These are phyloP conservation scores for Diarsia mendica DNA, from an alignment of 2,888 invertebrate species.

Conservation along the genomic window DNA sequence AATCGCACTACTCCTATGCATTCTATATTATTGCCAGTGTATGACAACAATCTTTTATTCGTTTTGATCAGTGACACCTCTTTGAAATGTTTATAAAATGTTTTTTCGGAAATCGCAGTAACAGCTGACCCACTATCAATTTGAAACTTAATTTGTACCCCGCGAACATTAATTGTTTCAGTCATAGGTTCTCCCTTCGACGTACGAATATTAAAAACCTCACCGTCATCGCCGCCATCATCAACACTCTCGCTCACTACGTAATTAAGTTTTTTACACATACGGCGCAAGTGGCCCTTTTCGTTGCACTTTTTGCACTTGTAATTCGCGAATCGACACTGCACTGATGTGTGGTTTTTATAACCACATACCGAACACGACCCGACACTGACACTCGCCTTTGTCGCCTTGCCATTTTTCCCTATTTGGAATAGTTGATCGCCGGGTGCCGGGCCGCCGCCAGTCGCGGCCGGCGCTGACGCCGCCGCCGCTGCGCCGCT, in stretches of 20 bases:
- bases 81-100: neutral
- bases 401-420: too few relatives aligned
- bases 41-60: neutral
- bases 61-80: too few relatives aligned
- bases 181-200: neutral
- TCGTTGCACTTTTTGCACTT: neutral
- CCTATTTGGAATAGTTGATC: too few relatives aligned
- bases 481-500: neutral
- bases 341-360: too few relatives aligned
- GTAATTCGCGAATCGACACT: neutral
- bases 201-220: neutral
- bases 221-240: neutral
- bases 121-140: neutral
- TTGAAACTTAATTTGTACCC: neutral
- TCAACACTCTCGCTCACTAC: neutral
- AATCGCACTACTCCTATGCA: conserved; percentile 1
- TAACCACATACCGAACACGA: too few relatives aligned
- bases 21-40: neutral
- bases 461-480: neutral
- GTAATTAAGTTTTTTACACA: neutral
- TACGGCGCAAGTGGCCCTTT: neutral
- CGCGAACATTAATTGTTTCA: neutral
- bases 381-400: too few relatives aligned
- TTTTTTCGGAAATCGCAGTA: conserved; percentile 1
- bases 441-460: too few relatives aligned